A percentile compares a stretch with the other conserved stretches of the same genome.
Evolutionary conservation across 2,113 vertebrate genomes (phyloP).

Genomic region (Thunnus thynnus): DNA sequence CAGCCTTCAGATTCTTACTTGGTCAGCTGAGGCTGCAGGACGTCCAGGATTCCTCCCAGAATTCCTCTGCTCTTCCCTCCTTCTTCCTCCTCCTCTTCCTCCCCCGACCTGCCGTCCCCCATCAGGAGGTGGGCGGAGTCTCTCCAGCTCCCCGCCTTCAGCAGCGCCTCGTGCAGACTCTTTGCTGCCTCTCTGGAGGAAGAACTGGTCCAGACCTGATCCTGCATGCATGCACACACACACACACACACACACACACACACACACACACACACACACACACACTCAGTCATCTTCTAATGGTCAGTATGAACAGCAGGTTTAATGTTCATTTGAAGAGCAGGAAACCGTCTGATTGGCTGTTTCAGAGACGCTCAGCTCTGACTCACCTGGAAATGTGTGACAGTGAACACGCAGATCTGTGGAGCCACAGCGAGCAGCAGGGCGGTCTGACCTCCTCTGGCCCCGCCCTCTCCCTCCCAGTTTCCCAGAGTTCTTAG

Average conservation of each 20-base stretch:
- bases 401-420: slow-evolving; percentile 66
- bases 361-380: no score
- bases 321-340: no score
- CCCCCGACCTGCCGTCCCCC: slow-evolving; percentile 16
- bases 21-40: slow-evolving; percentile 71
- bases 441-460: neutral
- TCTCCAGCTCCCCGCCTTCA: slow-evolving; percentile 68
- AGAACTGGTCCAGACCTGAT: slow-evolving; percentile 55
- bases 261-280: neutral
- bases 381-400: slow-evolving; percentile 71
- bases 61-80: slow-evolving; percentile 26
- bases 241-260: neutral
- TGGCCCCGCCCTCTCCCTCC: neutral
- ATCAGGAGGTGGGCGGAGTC: slow-evolving; percentile 69
- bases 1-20: slow-evolving; percentile 44
- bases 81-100: neutral
- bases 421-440: slow-evolving; percentile 54
- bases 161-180: slow-evolving; percentile 56
- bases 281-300: neutral
- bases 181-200: slow-evolving; percentile 53
- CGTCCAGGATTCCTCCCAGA: slow-evolving; percentile 66
- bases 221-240: slow-evolving; percentile 30
- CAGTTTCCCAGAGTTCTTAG: slow-evolving; percentile 45
- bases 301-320: no score
- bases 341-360: no score